These are phyloP conservation scores for Liopterus haemorrhoidalis DNA, from an alignment of 2,888 invertebrate genomes.

Conservation along the genomic window DNA sequence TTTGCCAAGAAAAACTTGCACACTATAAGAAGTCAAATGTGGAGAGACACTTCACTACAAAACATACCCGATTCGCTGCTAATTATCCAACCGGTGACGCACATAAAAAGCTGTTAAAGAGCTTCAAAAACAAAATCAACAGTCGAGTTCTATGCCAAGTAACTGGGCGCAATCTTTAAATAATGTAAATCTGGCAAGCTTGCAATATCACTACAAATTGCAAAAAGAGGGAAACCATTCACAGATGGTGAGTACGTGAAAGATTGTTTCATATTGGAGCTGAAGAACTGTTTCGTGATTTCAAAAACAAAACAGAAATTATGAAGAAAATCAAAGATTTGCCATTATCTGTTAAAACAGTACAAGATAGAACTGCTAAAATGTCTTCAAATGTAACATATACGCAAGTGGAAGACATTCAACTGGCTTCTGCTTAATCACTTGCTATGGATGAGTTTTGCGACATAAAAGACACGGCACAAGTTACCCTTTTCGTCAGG, in stretches of 20 bases:
- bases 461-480: slow-evolving; percentile 35
- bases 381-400: slow-evolving; percentile 31
- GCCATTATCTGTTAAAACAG: slow-evolving; percentile 31
- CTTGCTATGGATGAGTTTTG: slow-evolving; percentile 35
- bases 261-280: slow-evolving; percentile 32
- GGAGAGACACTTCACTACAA: slow-evolving; percentile 26
- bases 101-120: slow-evolving; percentile 30
- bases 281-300: slow-evolving; percentile 36
- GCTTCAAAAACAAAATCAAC: slow-evolving; percentile 24
- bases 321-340: slow-evolving; percentile 30
- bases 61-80: slow-evolving; percentile 26
- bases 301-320: slow-evolving; percentile 35
- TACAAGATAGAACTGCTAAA: slow-evolving; percentile 34
- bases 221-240: slow-evolving; percentile 28
- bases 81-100: slow-evolving; percentile 32
- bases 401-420: slow-evolving; percentile 32
- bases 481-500: slow-evolving; percentile 34
- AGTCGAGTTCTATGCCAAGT: slow-evolving; percentile 33
- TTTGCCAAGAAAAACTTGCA: slow-evolving; percentile 30
- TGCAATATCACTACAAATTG: slow-evolving; percentile 22
- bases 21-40: slow-evolving; percentile 30
- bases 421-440: slow-evolving; percentile 35
- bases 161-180: slow-evolving; percentile 26
- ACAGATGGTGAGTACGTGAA: slow-evolving; percentile 31
- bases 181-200: slow-evolving; percentile 25